Conservation (phyloP, 2,113 vertebrate genomes). For the Grammomys surdaster region DNA sequence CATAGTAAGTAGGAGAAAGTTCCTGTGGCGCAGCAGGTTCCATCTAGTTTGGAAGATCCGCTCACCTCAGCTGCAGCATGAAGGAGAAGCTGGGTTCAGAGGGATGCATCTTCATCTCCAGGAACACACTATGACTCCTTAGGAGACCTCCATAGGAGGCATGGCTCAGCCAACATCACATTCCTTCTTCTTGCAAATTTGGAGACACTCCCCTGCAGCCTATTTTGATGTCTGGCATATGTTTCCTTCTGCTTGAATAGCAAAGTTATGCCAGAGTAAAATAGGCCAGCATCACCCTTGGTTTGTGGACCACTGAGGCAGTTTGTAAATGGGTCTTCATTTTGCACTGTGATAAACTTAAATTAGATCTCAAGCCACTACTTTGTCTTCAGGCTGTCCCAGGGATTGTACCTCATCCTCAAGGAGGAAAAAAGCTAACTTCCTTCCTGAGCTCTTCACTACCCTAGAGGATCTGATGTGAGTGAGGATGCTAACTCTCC, state of each 20-base stretch:
- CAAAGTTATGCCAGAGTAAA: neutral
- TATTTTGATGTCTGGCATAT: neutral
- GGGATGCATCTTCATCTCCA: neutral
- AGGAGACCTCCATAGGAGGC: neutral
- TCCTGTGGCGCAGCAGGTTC: neutral
- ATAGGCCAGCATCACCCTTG: neutral
- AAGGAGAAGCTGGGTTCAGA: neutral
- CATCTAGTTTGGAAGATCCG: slow-evolving; percentile 13
- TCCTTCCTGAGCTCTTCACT: neutral
- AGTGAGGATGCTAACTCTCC: neutral
- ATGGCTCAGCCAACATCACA: neutral
- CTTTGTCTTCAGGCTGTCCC: neutral
- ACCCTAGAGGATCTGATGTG: neutral
- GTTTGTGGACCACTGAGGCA: slow-evolving; percentile 2
- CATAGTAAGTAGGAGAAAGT: neutral
- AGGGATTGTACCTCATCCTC: neutral
- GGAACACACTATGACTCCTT: too few relatives aligned
- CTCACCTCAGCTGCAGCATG: neutral
- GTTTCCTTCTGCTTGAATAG: slow-evolving; percentile 21
- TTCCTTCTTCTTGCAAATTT: neutral
- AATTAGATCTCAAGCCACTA: neutral
- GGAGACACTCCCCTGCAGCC: neutral
- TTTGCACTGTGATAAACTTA: neutral
- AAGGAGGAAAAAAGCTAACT: neutral
- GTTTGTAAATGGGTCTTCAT: slow-evolving; percentile 11